Percentiles rank a stretch among this genome's conserved stretches.
These are phyloP conservation scores for Crepidodera aurea DNA, from an alignment of 2,888 invertebrate genomes.

Conservation along the genomic window DNA sequence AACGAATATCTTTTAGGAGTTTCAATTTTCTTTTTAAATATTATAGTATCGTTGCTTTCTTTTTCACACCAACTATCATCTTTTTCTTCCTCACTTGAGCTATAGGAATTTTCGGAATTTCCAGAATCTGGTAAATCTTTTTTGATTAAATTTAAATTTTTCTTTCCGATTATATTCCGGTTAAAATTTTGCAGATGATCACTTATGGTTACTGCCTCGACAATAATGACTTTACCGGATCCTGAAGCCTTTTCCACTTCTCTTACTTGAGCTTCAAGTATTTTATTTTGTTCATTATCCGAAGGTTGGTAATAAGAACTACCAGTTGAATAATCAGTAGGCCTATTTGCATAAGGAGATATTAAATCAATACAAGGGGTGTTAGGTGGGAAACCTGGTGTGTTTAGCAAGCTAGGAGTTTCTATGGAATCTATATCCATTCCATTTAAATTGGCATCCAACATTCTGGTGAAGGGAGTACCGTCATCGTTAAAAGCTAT, in stretches of 20 bases:
- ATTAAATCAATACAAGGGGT: slow-evolving; percentile 46
- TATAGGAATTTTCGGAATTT: slow-evolving; percentile 22
- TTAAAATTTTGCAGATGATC: slow-evolving; percentile 46
- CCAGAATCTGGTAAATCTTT: slow-evolving; percentile 16
- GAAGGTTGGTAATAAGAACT: slow-evolving; percentile 60
- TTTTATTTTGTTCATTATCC: slow-evolving; percentile 55
- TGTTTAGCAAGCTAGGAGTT: slow-evolving; percentile 57
- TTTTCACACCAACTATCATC: slow-evolving; percentile 29
- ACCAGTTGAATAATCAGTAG: slow-evolving; percentile 59
- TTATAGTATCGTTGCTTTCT: slow-evolving; percentile 41
- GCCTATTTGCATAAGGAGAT: slow-evolving; percentile 44
- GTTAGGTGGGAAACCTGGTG: slow-evolving; percentile 54
- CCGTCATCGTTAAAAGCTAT: slow-evolving; percentile 23
- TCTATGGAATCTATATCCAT: slow-evolving; percentile 53
- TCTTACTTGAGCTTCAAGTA: slow-evolving; percentile 51
- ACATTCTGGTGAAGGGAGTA: slow-evolving; percentile 57
- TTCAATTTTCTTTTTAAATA: slow-evolving; percentile 34
- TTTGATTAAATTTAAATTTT: slow-evolving; percentile 53
- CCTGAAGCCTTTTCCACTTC: slow-evolving; percentile 48
- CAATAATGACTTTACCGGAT: neutral
- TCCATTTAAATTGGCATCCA: slow-evolving; percentile 54
- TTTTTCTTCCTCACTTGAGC: neutral
- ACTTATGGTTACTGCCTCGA: slow-evolving; percentile 10
- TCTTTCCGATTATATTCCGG: slow-evolving; percentile 51
- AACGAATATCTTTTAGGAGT: slow-evolving; percentile 34